Evolutionary conservation across 1,140 invertebrate genomes (phyloP).

Genomic region (Meloidogyne hapla): DNA sequence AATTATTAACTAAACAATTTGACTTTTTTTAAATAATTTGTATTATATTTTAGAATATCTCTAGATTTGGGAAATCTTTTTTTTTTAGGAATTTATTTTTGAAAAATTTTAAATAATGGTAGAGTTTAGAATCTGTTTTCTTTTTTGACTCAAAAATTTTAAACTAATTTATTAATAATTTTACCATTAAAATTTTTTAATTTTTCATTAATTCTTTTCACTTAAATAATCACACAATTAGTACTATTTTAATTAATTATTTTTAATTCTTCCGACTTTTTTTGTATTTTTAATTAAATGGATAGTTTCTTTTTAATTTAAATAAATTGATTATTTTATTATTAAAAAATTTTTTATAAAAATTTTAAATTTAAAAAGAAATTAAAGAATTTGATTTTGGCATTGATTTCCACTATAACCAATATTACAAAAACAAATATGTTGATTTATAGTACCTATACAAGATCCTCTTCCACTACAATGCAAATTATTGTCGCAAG

Average conservation of each 20-base stretch:
- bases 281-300: not conserved
- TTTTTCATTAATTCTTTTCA: not conserved
- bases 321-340: not conserved
- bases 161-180: too few relatives aligned
- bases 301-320: not conserved
- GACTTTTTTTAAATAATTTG: too few relatives aligned
- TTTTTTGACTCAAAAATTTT: too few relatives aligned
- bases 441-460: constrained; percentile 24
- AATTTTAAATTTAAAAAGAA: not conserved
- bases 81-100: too few relatives aligned
- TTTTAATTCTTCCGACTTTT: too few relatives aligned
- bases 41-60: too few relatives aligned
- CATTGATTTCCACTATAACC: constrained; percentile 15
- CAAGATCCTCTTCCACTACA: constrained; percentile 31
- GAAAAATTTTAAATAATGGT: too few relatives aligned
- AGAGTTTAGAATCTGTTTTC: too few relatives aligned
- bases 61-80: too few relatives aligned
- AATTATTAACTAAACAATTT: too few relatives aligned
- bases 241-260: too few relatives aligned
- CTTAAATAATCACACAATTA: not conserved
- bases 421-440: constrained; percentile 31
- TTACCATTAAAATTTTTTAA: too few relatives aligned
- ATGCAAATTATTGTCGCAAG: constrained; percentile 16
- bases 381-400: not conserved
- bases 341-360: not conserved